A percentile compares a stretch with the other conserved stretches of the same genome.
Evolutionary conservation across 2,113 vertebrate genomes (phyloP).

Genomic region (Labeo catla): DNA sequence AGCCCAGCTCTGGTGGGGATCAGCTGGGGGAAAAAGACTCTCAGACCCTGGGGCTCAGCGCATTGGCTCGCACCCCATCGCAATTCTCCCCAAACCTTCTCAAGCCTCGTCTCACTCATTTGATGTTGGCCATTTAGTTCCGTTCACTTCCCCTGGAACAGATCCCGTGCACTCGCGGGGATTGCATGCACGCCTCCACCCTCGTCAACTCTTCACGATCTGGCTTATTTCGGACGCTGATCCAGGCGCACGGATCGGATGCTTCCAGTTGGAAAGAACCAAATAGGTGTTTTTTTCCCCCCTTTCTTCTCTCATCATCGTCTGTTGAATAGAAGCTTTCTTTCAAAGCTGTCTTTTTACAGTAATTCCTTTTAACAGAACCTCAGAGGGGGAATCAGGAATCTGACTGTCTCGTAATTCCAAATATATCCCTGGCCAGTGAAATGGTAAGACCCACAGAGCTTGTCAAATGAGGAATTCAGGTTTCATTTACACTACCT

Average conservation of each 20-base stretch:
- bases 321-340: constrained; percentile 71
- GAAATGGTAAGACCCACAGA: neutral
- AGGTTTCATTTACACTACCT: neutral
- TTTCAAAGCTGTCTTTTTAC: constrained; percentile 70
- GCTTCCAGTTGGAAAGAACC: constrained; percentile 70
- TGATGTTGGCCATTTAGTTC: constrained; percentile 68
- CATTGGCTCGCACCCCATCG: constrained; percentile 15
- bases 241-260: constrained; percentile 74
- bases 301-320: constrained; percentile 38
- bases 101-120: constrained; percentile 57
- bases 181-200: constrained; percentile 56
- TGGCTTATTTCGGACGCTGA: constrained; percentile 73
- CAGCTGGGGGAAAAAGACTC: constrained; percentile 66
- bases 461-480: constrained; percentile 2
- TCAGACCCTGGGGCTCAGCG: constrained; percentile 49
- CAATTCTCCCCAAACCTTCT: constrained; percentile 38
- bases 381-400: constrained; percentile 40
- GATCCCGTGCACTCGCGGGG: constrained; percentile 58
- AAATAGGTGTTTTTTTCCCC: constrained; percentile 53
- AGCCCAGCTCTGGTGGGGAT: constrained; percentile 65
- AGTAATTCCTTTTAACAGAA: constrained; percentile 69
- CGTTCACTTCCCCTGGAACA: constrained; percentile 54
- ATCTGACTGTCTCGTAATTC: constrained; percentile 51
- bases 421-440: constrained; percentile 45
- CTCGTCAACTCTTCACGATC: constrained; percentile 60